Base-by-base conservation (phyloP, 1,140 invertebrate species). In the Zaprionus inermis region DNA sequence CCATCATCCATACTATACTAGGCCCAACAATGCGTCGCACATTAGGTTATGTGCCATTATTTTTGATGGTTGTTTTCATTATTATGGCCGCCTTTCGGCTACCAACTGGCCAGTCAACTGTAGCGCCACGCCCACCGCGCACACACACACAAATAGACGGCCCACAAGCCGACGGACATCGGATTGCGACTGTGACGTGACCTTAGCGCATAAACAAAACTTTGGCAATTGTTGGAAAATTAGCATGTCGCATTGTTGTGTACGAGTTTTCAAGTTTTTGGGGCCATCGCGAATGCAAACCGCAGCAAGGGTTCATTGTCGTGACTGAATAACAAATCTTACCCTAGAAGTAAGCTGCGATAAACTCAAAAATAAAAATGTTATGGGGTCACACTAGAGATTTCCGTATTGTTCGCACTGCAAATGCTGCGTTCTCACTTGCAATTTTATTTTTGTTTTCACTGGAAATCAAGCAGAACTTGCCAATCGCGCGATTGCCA, bases 151-250 rank as follows among this genome's bases (percentile, higher is more conserved):
- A 9, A 46, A 46, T 7, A 20, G 54, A 6, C 41, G 7, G 30
- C 20, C 18, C 28, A 49, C 44, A 49, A 44, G 1, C 24, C 24
- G 24, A n/a, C 41, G 58, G 38, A 3, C 14, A n/a, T 38, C 38
- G 38, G 38, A 44, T 16, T 44, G 51, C 34, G 73, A 69, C 65
- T 77, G 65, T 55, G 78, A 58, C 74, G 75, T 88, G 84, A 89
- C 83, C 83, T 88, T 89, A 83, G 84, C 84, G 83, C 83, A 80
- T 80, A 83, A 80, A 77, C 84, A 83, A 89, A 85, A 78, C 77
- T 78, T 83, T 72, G 44, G 61, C 68, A 65, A 63, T 56, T 56
- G 63, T 56, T 46, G 63, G 52, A 68, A 69, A 75, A 75, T 64
- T 70, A 89, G 84, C 67, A 71, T 71, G 67, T 88, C 75, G 83